Percentiles rank a stretch among this genome's conserved stretches.
Conservation (phyloP, 2,888 invertebrate genomes). For the Hipparchia semele region DNA sequence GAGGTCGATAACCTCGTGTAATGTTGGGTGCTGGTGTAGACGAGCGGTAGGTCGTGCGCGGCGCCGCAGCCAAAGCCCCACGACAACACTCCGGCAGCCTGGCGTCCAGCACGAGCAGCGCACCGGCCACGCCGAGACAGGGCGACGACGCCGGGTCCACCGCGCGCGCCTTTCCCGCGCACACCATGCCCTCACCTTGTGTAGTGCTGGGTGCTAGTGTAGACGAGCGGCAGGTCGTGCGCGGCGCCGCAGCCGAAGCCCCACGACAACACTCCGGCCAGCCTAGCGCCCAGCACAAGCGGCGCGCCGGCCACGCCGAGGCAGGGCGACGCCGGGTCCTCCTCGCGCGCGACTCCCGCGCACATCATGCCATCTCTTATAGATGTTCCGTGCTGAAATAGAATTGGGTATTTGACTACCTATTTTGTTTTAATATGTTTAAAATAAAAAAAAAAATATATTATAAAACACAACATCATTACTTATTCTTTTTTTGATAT, state of each 20-base stretch:
- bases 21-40: conserved; percentile 58
- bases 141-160: conserved; percentile 49
- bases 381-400: conserved; percentile 50
- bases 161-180: conserved; percentile 57
- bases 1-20: conserved; percentile 48
- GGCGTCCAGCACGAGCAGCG: conserved; percentile 59
- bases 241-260: conserved; percentile 70
- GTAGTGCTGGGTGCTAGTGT: conserved; percentile 54
- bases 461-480: too few species aligned
- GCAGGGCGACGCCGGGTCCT: conserved; percentile 53
- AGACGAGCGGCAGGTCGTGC: conserved; percentile 65
- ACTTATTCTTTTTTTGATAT: too few species aligned
- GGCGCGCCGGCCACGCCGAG: conserved; percentile 70
- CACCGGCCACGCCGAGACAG: conserved; percentile 69
- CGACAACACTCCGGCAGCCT: conserved; percentile 60
- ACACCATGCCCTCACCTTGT: conserved; percentile 60
- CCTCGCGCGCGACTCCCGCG: conserved; percentile 55
- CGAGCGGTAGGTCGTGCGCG: conserved; percentile 60
- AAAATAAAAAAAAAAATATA: too few species aligned
- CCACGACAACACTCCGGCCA: conserved; percentile 67
- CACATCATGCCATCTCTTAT: conserved; percentile 59
- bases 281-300: conserved; percentile 53
- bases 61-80: conserved; percentile 75
- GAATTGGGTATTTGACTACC: too few species aligned
- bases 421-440: too few species aligned